Base-by-base conservation (phyloP, 2,113 vertebrate genomes). In the Oreochromis tanganicae region DNA sequence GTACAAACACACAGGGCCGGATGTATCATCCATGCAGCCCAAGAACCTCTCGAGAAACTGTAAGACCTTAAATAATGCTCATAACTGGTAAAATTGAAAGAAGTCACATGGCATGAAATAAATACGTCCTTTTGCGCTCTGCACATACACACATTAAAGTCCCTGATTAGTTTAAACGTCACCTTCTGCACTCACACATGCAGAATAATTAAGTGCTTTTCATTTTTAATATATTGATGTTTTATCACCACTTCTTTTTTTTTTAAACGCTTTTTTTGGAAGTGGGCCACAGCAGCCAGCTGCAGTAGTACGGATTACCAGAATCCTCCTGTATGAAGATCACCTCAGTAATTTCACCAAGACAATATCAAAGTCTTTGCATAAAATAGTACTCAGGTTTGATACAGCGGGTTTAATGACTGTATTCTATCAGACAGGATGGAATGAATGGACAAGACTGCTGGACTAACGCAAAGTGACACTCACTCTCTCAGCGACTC, bases 381-480 rank as follows among this genome's bases (percentile, higher is more conserved):
- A 86, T 81, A 85, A 90, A 89, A 81, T 61, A 88, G 86, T 38
- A 82, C 80, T 87, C 54, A 82, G 87, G 89, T 91, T 90, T 88
- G 88, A 89, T 92, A 90, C 85, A 86, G 85, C 3, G 5, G 87
- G 48, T 87, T 88, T 81, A 82, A 84, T 92, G 87, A 90, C 83
- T 89, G 89, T 84, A 88, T 90, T 85, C 88, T 88, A 86, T 91
- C 87, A 91, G 86, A 93, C 90, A 89, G 89, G 66, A 86, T 73
- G 88, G 43, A 85, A 54, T 81, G 79, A 82, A 91, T 17, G 55
- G 80, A 93, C 16, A 56, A 89, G 87, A 50, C 82, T 36, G 38
- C 84, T 91, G 91, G 91, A 93, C 94, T 94, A 92, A 95, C 86
- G 89, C 91, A 92, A 92, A 93, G 86, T 94, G 93, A 95, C 94